Evolutionary conservation across 2,888 invertebrate genomes (phyloP), one percentile per base, ranked within the genome.

Genomic region (Automeris io): DNA sequence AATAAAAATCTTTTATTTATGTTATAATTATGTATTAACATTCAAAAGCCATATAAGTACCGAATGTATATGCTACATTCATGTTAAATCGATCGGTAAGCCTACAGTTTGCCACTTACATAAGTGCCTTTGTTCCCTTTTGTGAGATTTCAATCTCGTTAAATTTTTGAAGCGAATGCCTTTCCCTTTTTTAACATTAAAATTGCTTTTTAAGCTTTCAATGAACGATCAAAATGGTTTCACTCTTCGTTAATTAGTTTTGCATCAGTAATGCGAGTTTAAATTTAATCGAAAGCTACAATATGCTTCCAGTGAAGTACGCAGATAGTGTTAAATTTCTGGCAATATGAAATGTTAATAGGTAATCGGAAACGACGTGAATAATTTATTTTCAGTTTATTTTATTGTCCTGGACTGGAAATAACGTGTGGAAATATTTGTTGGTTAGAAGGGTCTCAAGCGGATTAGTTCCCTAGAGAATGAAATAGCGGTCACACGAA

Each of bases 371-470:
- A 51, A 53, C 47, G 45, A 48, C 51, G 47, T 66, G 61, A 61
- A 66, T 58, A 59, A 60, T 61, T 58, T 55, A 41, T 51, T 49
- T 39, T 45, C 59, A 53, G 62, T 66, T 60, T 58, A 60, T 62
- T 70, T 74, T 71, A 73, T 66, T 69, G 68, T 65, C 57, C 57
- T 64, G 52, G 52, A 61, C 52, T 50, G 64, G 54, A 58, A n/a
- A 61, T 69, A 66, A 71, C 65, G 72, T 75, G 73, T 61, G 64
- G 68, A 59, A 54, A 69, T 71, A 67, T 74, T 68, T 66, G 70
- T 51, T 58, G 54, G 70, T 55, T 59, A 56, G 57, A 46, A 51
- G 53, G 64, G 70, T 74, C 76, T 68, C 77, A 57, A 53, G 65
- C 60, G 66, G 61, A 61, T 54, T 52, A 51, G 54, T 56, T 76